A percentile compares a stretch with the other conserved stretches of the same genome.
Evolutionary conservation across 2,888 invertebrate species (phyloP).

Genomic region (Gnatocerus cornutus): DNA sequence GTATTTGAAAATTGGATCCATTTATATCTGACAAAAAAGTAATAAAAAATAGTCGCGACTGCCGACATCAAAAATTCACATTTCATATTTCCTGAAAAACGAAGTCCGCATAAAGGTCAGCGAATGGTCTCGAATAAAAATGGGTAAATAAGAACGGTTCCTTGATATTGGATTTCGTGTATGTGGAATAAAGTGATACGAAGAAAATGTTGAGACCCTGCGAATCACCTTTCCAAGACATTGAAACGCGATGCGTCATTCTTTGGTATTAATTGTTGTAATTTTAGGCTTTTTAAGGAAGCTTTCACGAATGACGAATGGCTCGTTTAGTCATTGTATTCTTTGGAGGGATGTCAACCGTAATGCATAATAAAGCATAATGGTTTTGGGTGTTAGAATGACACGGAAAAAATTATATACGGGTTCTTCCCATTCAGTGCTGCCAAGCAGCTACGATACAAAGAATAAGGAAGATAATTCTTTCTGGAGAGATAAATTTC

Average conservation of each 20-base stretch:
- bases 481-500: too few species aligned
- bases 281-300: too few species aligned
- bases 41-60: conserved; percentile 42
- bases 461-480: conserved; percentile 12
- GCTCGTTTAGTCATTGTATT: neutral
- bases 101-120: conserved; percentile 46
- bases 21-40: conserved; percentile 39
- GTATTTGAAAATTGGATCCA: conserved; percentile 34
- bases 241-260: too few species aligned
- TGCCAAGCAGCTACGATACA: conserved; percentile 14
- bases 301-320: conserved; percentile 8
- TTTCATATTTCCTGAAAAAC: conserved; percentile 45
- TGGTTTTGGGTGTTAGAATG: conserved; percentile 13
- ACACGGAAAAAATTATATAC: conserved; percentile 8
- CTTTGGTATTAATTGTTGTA: too few species aligned
- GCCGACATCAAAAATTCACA: conserved; percentile 51
- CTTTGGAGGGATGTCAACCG: neutral
- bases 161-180: conserved; percentile 49
- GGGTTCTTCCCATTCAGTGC: conserved; percentile 3
- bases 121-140: conserved; percentile 49
- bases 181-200: conserved; percentile 9
- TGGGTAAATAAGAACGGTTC: conserved; percentile 52
- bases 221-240: neutral
- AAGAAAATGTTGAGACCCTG: neutral
- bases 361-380: conserved; percentile 31